A percentile compares a stretch with the other conserved stretches of the same genome.
Evolutionary conservation across 2,888 invertebrate genomes (phyloP).

Genomic region (Ditylenchus weischeri): DNA sequence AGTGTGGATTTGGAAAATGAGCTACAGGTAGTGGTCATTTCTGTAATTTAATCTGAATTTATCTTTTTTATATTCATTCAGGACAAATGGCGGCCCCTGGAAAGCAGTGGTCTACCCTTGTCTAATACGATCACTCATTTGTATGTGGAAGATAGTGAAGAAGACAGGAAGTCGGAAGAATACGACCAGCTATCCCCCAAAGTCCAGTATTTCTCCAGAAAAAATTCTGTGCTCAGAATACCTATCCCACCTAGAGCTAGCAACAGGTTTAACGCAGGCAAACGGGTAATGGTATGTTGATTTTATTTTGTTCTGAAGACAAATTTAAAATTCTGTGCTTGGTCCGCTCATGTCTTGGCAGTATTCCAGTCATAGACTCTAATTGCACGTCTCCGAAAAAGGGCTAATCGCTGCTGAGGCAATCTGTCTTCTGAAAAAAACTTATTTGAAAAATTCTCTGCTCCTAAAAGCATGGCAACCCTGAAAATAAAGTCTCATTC

Average conservation of each 20-base stretch:
- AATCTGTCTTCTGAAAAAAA: too few species aligned
- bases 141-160: constrained; percentile 46
- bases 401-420: too few species aligned
- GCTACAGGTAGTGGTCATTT: neutral
- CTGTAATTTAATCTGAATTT: too few species aligned
- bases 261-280: constrained; percentile 48
- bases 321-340: neutral
- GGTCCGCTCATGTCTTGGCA: too few species aligned
- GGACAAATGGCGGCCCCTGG: constrained; percentile 28
- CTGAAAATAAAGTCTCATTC: too few species aligned
- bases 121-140: constrained; percentile 50
- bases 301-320: neutral
- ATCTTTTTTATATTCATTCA: neutral
- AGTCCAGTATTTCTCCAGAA: constrained; percentile 55
- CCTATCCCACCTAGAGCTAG: constrained; percentile 54
- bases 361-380: neutral
- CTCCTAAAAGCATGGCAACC: too few species aligned
- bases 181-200: constrained; percentile 11
- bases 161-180: constrained; percentile 22
- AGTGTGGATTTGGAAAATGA: constrained; percentile 11
- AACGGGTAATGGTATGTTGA: constrained; percentile 21
- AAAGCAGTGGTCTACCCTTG: constrained; percentile 4
- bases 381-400: too few species aligned
- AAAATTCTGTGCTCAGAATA: constrained; percentile 56
- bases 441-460: too few species aligned